Conservation (phyloP, 2,797 vertebrate genomes). For the Helicolenus hilgendorfi region DNA sequence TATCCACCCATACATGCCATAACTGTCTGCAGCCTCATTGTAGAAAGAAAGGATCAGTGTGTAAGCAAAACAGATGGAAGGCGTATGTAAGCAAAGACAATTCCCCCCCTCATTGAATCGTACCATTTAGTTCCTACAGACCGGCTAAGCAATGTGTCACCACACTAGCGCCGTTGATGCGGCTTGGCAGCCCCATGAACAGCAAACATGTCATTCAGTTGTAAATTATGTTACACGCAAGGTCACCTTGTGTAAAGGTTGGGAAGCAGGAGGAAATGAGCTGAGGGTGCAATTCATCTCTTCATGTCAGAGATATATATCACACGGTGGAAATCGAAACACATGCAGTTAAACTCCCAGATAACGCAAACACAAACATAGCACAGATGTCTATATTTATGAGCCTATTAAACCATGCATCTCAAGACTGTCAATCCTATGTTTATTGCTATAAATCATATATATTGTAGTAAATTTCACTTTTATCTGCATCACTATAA, state of each 20-base stretch:
- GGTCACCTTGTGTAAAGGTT: slow-evolving; percentile 88
- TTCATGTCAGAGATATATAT: slow-evolving; percentile 67
- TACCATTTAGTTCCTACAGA: slow-evolving; percentile 59
- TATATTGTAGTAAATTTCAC: background rate
- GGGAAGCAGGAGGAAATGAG: slow-evolving; percentile 78
- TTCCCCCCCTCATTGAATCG: slow-evolving; percentile 50
- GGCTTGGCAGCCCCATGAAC: slow-evolving; percentile 57
- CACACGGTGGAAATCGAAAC: slow-evolving; percentile 55
- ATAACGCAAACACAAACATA: slow-evolving; percentile 60
- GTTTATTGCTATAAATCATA: slow-evolving; percentile 37
- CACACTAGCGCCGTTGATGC: slow-evolving; percentile 52
- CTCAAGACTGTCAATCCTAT: slow-evolving; percentile 26
- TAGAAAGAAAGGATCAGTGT: slow-evolving; percentile 52
- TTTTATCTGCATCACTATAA: slow-evolving; percentile 14
- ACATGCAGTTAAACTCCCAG: slow-evolving; percentile 50
- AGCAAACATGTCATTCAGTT: slow-evolving; percentile 82
- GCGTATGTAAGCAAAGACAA: slow-evolving; percentile 58
- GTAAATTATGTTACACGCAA: slow-evolving; percentile 79
- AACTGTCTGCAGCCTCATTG: slow-evolving; percentile 46
- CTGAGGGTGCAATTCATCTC: slow-evolving; percentile 80
- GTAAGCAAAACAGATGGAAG: slow-evolving; percentile 61
- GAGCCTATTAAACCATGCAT: slow-evolving; percentile 33
- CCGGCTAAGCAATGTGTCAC: slow-evolving; percentile 61
- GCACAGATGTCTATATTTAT: slow-evolving; percentile 69
- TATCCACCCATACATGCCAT: slow-evolving; percentile 43